These are phyloP conservation scores for Mormyrus iriodes DNA, from an alignment of 2,113 vertebrate species.

Conservation along the genomic window DNA sequence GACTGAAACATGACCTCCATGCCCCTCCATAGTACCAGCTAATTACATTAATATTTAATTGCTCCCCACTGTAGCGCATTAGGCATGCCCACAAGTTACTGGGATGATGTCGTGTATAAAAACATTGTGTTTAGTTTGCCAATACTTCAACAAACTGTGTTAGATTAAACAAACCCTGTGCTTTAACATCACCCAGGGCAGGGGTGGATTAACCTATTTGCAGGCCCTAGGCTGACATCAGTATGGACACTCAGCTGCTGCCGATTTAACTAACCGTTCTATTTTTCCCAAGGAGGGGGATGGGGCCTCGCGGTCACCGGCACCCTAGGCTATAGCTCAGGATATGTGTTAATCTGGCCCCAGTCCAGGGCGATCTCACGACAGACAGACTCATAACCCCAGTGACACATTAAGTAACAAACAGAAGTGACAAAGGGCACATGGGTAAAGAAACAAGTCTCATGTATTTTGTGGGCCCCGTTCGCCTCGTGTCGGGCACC, in stretches of 20 bases:
- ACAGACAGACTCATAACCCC: neutral
- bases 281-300: neutral
- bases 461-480: neutral
- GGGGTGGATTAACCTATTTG: neutral
- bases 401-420: neutral
- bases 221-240: neutral
- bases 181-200: neutral
- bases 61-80: neutral
- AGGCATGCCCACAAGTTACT: neutral
- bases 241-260: neutral
- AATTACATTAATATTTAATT: neutral
- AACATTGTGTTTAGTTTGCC: neutral
- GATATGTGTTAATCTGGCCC: neutral
- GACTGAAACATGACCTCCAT: neutral
- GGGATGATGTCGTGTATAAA: too few relatives aligned
- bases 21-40: neutral
- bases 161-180: neutral
- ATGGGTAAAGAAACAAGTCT: neutral
- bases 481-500: neutral
- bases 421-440: neutral
- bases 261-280: neutral
- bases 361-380: neutral
- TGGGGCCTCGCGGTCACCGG: neutral
- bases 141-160: neutral
- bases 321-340: neutral